Conservation (phyloP, 92 coral and sea anemone genomes). For the Phenganax marumi region DNA sequence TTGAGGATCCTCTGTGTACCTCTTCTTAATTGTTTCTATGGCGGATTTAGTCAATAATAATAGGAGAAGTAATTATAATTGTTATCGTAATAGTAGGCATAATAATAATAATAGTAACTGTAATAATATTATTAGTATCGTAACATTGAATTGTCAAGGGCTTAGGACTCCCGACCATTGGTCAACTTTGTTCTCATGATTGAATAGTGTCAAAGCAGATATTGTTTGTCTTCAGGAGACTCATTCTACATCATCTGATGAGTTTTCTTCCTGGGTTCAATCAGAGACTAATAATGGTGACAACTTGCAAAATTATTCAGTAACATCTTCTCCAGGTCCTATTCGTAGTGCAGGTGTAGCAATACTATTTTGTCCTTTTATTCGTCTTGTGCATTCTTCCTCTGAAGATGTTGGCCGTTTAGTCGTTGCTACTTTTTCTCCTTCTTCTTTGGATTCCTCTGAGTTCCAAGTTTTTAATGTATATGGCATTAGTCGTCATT, state of each 20-base stretch:
- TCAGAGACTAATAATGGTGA: background rate
- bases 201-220: background rate
- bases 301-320: background rate
- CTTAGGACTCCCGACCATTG: background rate
- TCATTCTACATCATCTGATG: slow-evolving; percentile 18
- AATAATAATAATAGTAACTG: no score
- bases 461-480: background rate
- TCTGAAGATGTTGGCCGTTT: background rate
- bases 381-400: background rate
- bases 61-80: no score
- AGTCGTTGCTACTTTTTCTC: background rate
- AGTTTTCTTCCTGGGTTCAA: slow-evolving; percentile 27
- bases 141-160: background rate
- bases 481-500: background rate
- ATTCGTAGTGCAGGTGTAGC: background rate
- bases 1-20: no score
- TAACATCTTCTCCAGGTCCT: background rate
- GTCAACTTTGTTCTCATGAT: background rate
- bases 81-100: no score
- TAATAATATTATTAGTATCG: no score
- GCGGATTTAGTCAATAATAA: no score
- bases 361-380: background rate
- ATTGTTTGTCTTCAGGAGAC: slow-evolving; percentile 38
- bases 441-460: no score
- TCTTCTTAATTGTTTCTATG: no score